These are phyloP conservation scores for Catotricha subobsoleta DNA, from an alignment of 2,888 invertebrate genomes.

Conservation along the genomic window DNA sequence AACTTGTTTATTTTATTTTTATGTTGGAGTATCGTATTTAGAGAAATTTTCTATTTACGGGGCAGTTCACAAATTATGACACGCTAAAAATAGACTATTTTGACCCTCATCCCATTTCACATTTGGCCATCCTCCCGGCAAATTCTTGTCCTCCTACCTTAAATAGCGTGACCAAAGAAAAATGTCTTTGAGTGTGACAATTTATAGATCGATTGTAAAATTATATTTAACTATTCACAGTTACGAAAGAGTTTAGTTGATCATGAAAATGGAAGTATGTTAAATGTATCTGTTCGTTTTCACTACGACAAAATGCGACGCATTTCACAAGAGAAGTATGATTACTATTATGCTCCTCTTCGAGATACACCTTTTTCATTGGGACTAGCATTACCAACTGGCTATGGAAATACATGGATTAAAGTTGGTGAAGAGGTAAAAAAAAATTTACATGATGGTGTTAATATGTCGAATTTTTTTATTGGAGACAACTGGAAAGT, in stretches of 20 bases:
- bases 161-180: too few species aligned
- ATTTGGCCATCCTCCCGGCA: too few species aligned
- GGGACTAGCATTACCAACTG: conserved; percentile 64
- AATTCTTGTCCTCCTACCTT: too few species aligned
- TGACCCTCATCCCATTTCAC: too few species aligned
- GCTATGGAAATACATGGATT: conserved; percentile 42
- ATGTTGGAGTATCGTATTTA: too few species aligned
- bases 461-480: conserved; percentile 56
- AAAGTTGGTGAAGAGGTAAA: conserved; percentile 62
- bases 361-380: conserved; percentile 75
- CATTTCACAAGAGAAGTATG: conserved; percentile 56
- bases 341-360: conserved; percentile 68
- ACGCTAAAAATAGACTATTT: too few species aligned
- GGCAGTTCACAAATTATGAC: too few species aligned
- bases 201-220: too few species aligned
- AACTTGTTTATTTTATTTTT: too few species aligned
- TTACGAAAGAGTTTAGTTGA: conserved; percentile 51
- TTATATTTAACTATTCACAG: conserved; percentile 5
- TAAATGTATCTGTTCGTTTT: conserved; percentile 50
- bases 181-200: too few species aligned
- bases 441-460: conserved; percentile 44
- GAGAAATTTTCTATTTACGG: too few species aligned
- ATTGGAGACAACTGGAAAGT: conserved; percentile 55
- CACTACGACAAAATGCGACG: conserved; percentile 77
- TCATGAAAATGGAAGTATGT: conserved; percentile 44